These are phyloP conservation scores for Fistularia commersonii DNA, from an alignment of 2,797 vertebrate species.

Conservation along the genomic window DNA sequence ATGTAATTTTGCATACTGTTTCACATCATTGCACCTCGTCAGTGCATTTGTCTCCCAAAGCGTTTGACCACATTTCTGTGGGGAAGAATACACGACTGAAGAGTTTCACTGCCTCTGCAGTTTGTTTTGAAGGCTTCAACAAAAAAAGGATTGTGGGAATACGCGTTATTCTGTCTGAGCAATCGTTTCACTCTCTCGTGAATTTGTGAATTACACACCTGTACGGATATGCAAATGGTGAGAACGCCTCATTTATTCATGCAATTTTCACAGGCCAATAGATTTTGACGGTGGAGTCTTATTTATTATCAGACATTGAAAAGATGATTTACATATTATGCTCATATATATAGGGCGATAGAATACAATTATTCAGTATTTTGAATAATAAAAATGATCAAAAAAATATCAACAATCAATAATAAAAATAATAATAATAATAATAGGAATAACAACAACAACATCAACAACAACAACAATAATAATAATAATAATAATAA, in stretches of 20 bases:
- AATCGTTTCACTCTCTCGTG: conserved; percentile 77
- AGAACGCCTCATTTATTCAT: conserved; percentile 86
- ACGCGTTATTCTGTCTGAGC: conserved; percentile 73
- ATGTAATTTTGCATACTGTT: conserved; percentile 81
- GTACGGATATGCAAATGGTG: conserved; percentile 84
- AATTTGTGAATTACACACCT: conserved; percentile 83
- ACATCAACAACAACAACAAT: too few species aligned
- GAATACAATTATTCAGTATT: too few species aligned
- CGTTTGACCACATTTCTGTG: conserved; percentile 76
- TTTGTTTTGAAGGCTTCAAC: conserved; percentile 72
- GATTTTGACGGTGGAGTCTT: conserved; percentile 74
- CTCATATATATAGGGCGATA: too few species aligned
- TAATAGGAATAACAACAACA: too few species aligned
- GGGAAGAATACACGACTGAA: conserved; percentile 78
- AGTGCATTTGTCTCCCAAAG: conserved; percentile 77
- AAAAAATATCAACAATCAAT: too few species aligned
- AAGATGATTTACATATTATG: conserved; percentile 73
- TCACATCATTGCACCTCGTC: conserved; percentile 77
- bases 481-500: too few species aligned
- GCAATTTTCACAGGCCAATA: conserved; percentile 77
- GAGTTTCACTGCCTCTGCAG: conserved; percentile 67
- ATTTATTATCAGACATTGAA: conserved; percentile 75
- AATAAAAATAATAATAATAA: too few species aligned
- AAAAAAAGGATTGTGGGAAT: conserved; percentile 74
- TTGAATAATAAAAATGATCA: too few species aligned